Base-by-base conservation (phyloP, 2,113 vertebrate species). In the Opisthocomus hoazin region DNA sequence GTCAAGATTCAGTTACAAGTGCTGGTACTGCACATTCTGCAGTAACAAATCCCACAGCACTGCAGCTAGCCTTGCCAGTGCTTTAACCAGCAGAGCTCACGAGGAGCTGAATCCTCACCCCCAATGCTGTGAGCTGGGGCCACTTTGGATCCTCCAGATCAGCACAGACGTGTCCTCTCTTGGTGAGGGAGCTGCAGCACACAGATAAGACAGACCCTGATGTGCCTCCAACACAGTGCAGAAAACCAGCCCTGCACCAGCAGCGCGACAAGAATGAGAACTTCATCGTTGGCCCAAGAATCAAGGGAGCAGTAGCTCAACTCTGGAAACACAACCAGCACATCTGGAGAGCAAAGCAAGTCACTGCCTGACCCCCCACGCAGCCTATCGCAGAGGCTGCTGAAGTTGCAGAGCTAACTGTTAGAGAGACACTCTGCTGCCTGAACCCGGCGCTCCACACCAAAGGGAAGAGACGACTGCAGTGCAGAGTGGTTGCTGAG, bases 271-370 rank as follows among this genome's bases (percentile, higher is more conserved):
- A 90, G 83, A 58, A 46, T 2, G 3, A 56, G n/a, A 76, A 50
- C 0, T 71, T 60, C 30, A 26, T 29, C 3, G 0, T 5, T 65
- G 45, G 19, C 1, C 0, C 36, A 54, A 66, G n/a, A 80, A 76
- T 5, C 22, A 23, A 45, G 51, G 29, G 36, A 75, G 57, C 5
- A 2, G 41, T 4, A 79, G 20, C 57, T 82, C 2, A 3, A 2
- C 23, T 81, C 27, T 82, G 73, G 50, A 80, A 94, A 82, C 41
- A 85, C 4, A 10, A 37, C 34, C 6, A 4, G 77, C 32, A 68
- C 15, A 76, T 54, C 48, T 69, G 34, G 69, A 76, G 36, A 85
- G 30, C 39, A 76, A 85, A 84, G 32, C 34, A 89, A 73, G 36
- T 15, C 84, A 57, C 66, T 64, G 30, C 63, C 66, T 64, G 30